Base-by-base conservation (phyloP, 2,888 invertebrate species). In the Odontothrips loti region DNA sequence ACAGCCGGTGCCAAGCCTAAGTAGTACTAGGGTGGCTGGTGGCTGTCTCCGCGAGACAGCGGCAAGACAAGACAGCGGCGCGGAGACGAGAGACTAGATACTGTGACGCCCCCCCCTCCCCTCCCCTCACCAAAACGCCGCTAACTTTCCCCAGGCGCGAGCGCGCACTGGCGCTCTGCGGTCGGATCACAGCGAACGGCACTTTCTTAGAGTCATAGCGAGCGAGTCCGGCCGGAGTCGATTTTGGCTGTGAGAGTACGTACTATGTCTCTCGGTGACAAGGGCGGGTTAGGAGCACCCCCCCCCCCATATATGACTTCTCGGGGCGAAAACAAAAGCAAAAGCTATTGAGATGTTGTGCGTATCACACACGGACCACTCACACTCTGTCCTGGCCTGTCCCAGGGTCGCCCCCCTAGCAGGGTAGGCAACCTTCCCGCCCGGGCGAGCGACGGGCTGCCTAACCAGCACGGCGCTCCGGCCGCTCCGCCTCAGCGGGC, bases 201-300 rank as follows among this genome's bases (percentile, higher is more conserved):
- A 75, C 68, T 75, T 75, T 75, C 68, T 75, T 27, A 27, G 27
- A 75, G 68, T 27, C 58, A 27, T 27, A 23, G 68, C 68, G 68
- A 75, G n/a, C 68, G 68, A 23, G 23, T 51, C 12, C 58, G 20
- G 17, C 58, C 10, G 15, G 15, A 43, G 34, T 43, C 34, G 34
- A 43, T 43, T 43, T 43, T 43, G 34, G 34, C 34, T 4, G 34
- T 6, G 34, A 43, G 34, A 4, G 34, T 43, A 43, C 34, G n/a
- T n/a, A n/a, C n/a, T n/a, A n/a, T n/a, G n/a, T n/a, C n/a, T n/a
- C n/a, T n/a, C n/a, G n/a, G n/a, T n/a, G n/a, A n/a, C n/a, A n/a
- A n/a, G n/a, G n/a, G n/a, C n/a, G n/a, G n/a, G n/a, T n/a, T n/a
- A n/a, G n/a, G n/a, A n/a, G n/a, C n/a, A n/a, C n/a, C n/a, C n/a